Evolutionary conservation across 2,888 invertebrate species (phyloP).

Genomic region (Cryptophagus acutangulus): DNA sequence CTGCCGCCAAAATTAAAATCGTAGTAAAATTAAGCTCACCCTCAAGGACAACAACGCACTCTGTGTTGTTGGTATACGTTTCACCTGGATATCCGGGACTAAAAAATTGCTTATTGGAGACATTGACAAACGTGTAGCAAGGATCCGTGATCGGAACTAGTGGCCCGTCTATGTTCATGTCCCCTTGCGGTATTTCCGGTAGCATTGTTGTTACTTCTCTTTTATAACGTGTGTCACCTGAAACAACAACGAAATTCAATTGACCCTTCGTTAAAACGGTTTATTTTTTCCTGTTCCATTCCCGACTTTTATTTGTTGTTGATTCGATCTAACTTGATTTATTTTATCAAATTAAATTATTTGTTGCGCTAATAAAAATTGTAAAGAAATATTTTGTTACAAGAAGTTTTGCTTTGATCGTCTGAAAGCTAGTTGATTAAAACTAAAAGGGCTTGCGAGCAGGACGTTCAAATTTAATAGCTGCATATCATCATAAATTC

Average conservation of each 20-base stretch:
- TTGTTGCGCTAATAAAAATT: no score
- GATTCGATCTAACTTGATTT: no score
- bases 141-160: conserved; percentile 27
- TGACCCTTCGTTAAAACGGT: background rate
- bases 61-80: conserved; percentile 60
- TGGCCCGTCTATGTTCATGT: conserved; percentile 28
- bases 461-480: no score
- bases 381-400: no score
- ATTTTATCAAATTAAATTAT: no score
- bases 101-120: conserved; percentile 58
- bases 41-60: conserved; percentile 62
- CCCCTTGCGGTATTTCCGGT: conserved; percentile 32
- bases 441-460: no score
- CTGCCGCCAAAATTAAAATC: background rate
- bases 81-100: conserved; percentile 62
- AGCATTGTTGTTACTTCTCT: conserved; percentile 30
- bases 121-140: conserved; percentile 60
- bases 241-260: background rate
- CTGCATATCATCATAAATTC: no score
- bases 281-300: background rate
- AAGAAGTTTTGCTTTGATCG: no score
- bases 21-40: conserved; percentile 52
- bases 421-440: no score
- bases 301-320: background rate
- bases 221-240: conserved; percentile 26